phyloP scores from a whole-genome alignment of 2,888 invertebrate species.

The Trissolcus japonicus region DNA sequence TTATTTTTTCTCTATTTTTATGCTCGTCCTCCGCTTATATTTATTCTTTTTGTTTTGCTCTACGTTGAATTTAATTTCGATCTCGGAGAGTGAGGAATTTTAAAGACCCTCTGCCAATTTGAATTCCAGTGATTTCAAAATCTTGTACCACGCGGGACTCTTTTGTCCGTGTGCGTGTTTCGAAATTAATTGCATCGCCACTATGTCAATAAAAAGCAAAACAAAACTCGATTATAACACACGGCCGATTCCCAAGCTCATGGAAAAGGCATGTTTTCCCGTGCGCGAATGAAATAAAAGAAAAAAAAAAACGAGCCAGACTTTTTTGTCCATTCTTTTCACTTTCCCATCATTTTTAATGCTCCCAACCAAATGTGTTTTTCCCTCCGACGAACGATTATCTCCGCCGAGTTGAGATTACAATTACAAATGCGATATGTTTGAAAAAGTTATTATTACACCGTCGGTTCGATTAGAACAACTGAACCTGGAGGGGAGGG shows the following conservation, averaged over 20 bases:
- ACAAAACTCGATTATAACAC: constrained; percentile 8
- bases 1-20: background rate
- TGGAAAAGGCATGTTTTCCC: constrained; percentile 16
- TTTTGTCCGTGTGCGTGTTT: too few species aligned
- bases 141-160: too few species aligned
- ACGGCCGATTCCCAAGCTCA: constrained; percentile 18
- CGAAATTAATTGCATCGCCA: constrained; percentile 17
- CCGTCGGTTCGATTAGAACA: background rate
- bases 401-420: too few species aligned
- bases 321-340: constrained; percentile 36
- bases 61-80: background rate
- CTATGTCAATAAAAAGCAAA: constrained; percentile 29
- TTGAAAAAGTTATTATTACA: background rate
- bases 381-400: background rate
- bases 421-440: background rate
- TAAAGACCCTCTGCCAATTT: too few species aligned
- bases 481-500: background rate
- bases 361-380: constrained; percentile 6
- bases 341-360: constrained; percentile 38
- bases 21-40: background rate
- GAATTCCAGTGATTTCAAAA: too few species aligned
- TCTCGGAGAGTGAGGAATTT: background rate
- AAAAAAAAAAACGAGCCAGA: constrained; percentile 2
- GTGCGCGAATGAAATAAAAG: background rate
- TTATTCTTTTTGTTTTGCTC: background rate